Evolutionary conservation across 2,888 invertebrate genomes (phyloP).

Genomic region (Carabus problematicus): DNA sequence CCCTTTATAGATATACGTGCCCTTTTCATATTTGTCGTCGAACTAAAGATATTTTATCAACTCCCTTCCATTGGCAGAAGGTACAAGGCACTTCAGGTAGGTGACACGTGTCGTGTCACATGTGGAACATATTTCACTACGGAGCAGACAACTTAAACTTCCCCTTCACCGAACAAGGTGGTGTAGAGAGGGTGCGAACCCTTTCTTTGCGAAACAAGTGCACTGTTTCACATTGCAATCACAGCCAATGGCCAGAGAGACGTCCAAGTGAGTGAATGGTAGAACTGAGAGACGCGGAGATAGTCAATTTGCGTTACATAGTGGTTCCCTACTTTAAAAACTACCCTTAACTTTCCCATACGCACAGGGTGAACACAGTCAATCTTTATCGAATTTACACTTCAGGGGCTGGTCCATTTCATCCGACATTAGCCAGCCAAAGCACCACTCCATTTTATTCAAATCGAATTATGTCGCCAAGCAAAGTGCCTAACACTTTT

Average conservation of each 20-base stretch:
- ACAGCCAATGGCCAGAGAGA: background rate
- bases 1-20: too few relatives aligned
- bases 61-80: too few relatives aligned
- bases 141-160: background rate
- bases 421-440: conserved; percentile 49
- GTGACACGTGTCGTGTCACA: background rate
- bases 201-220: conserved; percentile 35
- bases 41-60: too few relatives aligned
- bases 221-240: conserved; percentile 28
- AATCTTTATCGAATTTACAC: conserved; percentile 58
- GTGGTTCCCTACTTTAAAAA: conserved; percentile 40
- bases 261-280: background rate
- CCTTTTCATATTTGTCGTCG: too few relatives aligned
- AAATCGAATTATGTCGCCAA: conserved; percentile 32
- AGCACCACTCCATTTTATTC: conserved; percentile 37
- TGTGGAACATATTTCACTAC: conserved; percentile 3
- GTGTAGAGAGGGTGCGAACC: conserved; percentile 14
- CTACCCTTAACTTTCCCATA: conserved; percentile 27
- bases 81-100: background rate
- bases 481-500: background rate
- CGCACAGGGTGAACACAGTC: conserved; percentile 48
- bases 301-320: conserved; percentile 34
- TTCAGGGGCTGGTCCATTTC: conserved; percentile 56
- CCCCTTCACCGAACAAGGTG: background rate
- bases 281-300: conserved; percentile 4